Evolutionary conservation across 2,888 invertebrate genomes (phyloP), one percentile per base, ranked within the genome.

Genomic region (Amiota minor): DNA sequence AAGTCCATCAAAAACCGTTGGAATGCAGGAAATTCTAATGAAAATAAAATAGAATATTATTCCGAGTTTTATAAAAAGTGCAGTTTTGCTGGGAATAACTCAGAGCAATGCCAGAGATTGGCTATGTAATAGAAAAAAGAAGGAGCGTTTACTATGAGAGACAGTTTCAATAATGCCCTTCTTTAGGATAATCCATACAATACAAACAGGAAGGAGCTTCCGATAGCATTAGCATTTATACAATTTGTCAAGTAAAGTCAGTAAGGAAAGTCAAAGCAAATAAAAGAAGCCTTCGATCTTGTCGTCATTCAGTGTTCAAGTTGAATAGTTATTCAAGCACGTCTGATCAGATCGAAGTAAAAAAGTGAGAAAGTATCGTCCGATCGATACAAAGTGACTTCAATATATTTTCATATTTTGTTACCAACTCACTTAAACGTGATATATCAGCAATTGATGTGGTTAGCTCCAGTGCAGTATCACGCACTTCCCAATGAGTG

Each of bases 401-500:
- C 9, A 49, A 9, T 9, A 9, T 12, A 49, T 10, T 10, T 49
- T 90, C 11, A n/a, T 56, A 53, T n/a, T n/a, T n/a, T n/a, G n/a
- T 46, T 69, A 55, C 10, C 6, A 18, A 79, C 93, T 91, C 91
- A 95, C 95, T 95, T 75, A 92, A 90, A 86, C 92, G 92, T 0
- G 95, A 93, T 77, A 95, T 93, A 59, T 91, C 91, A 0, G 93
- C 93, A 83, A 95, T 93, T 0, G 94, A 93, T 61, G 92, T 92
- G 9, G 96, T 89, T 56, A 95, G 90, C 87, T 96, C 95, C 45
- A 96, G 85, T 0, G 95, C 93, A 6, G 94, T 94, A 80, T 96
- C 96, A 55, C 95, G 91, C 1, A 96, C 92, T 88, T 96, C 95
- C 96, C 96, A 96, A 68, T 93, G 91, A 4, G 91, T 89, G 84